phyloP scores from a whole-genome alignment of 2,888 invertebrate species.

The Netelia melanura region DNA sequence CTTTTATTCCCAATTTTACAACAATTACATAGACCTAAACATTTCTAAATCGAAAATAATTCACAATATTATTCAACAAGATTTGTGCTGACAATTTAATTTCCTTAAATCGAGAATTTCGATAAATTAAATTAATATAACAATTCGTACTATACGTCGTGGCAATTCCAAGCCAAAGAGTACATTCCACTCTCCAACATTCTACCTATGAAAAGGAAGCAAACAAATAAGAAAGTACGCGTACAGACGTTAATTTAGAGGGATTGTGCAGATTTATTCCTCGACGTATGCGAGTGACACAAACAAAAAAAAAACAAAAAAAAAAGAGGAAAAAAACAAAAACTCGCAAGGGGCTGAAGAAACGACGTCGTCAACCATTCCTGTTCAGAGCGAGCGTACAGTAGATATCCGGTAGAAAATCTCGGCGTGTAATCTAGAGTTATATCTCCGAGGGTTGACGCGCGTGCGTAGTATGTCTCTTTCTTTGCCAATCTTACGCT shows the following conservation, averaged over 20 bases:
- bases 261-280: conserved; percentile 45
- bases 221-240: conserved; percentile 26
- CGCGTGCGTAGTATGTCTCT: conserved; percentile 67
- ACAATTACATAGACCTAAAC: too few relatives aligned
- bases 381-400: conserved; percentile 28
- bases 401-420: conserved; percentile 45
- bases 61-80: not conserved
- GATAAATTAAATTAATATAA: conserved; percentile 14
- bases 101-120: not conserved
- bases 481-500: conserved; percentile 67
- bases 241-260: conserved; percentile 44
- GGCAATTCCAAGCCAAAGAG: not conserved
- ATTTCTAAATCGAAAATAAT: too few relatives aligned
- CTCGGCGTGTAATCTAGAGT: conserved; percentile 69
- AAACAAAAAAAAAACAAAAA: conserved; percentile 1
- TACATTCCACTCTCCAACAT: conserved; percentile 10
- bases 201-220: not conserved
- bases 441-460: conserved; percentile 67
- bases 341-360: not conserved
- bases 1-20: too few relatives aligned
- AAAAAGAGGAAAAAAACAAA: not conserved
- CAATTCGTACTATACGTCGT: not conserved
- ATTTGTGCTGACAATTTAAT: not conserved
- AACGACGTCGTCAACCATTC: conserved; percentile 42
- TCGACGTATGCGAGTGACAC: conserved; percentile 18